A percentile compares a stretch with the other conserved stretches of the same genome.
Evolutionary conservation across 2,888 invertebrate species (phyloP).

Genomic region (Romanomermis culicivorax): DNA sequence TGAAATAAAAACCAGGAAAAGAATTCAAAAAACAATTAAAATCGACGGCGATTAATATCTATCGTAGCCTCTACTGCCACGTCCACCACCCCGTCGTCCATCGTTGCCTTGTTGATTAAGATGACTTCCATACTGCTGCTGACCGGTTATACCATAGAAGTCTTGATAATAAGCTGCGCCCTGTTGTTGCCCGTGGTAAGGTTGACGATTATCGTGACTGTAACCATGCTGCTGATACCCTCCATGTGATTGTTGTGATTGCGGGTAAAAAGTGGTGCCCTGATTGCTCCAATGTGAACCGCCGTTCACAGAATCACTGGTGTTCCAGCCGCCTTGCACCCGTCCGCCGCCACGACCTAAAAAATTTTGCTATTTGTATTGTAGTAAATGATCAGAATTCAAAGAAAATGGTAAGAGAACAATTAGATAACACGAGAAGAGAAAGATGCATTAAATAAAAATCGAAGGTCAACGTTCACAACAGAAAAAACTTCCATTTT

Average conservation of each 20-base stretch:
- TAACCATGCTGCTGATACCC: constrained; percentile 5
- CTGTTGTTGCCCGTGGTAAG: neutral
- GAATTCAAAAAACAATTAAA: too few relatives aligned
- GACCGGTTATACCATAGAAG: neutral
- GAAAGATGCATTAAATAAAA: too few relatives aligned
- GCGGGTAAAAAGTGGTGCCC: too few relatives aligned
- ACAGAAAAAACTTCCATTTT: too few relatives aligned
- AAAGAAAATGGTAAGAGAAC: too few relatives aligned
- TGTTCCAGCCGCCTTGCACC: neutral
- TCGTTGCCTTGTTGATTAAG: neutral
- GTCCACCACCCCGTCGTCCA: neutral
- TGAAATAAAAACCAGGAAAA: too few relatives aligned
- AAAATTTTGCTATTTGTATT: too few relatives aligned
- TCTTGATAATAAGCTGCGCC: constrained; percentile 2
- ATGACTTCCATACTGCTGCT: neutral
- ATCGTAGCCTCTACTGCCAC: neutral
- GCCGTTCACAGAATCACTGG: neutral
- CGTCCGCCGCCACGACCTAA: constrained; percentile 3
- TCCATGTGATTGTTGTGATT: neutral
- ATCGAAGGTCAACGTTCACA: too few relatives aligned
- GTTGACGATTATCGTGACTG: neutral
- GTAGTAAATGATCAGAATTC: too few relatives aligned
- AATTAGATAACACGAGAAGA: too few relatives aligned
- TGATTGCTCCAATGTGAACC: neutral
- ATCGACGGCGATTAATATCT: neutral